Percentiles rank a stretch among this genome's conserved stretches.
Evolutionary conservation across 30 jellyfish, hydroid and myxozoan species (phyloP).

Genomic region (Chrysaora quinquecirrha): DNA sequence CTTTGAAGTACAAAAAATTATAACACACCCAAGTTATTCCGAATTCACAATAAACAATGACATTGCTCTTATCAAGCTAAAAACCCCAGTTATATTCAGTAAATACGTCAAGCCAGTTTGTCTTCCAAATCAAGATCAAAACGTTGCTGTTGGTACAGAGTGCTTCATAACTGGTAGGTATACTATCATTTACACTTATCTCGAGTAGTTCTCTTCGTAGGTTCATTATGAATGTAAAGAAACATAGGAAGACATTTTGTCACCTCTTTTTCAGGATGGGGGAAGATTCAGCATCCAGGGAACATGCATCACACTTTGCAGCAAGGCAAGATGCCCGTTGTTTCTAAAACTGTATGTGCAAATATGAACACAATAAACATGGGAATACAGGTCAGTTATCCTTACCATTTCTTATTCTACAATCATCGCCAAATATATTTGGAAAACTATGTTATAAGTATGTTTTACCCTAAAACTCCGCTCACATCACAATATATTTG

Average conservation of each 20-base stretch:
- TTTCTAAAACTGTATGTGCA: background rate
- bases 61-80: background rate
- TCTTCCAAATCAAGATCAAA: background rate
- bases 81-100: background rate
- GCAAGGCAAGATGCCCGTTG: conserved; percentile 5
- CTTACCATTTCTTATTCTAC: too few relatives aligned
- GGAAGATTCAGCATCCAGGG: background rate
- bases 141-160: background rate
- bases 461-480: too few relatives aligned
- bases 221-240: too few relatives aligned
- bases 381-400: background rate
- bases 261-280: too few relatives aligned
- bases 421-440: too few relatives aligned
- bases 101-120: background rate
- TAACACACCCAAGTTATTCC: background rate
- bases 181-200: background rate
- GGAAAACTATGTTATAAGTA: too few relatives aligned
- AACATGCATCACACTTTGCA: background rate
- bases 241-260: too few relatives aligned
- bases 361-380: background rate
- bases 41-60: background rate
- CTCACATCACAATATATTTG: too few relatives aligned
- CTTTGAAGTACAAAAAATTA: background rate
- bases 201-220: too few relatives aligned
- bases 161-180: background rate